A percentile compares a stretch with the other conserved stretches of the same genome.
Conservation (phyloP, 2,888 invertebrate genomes). For the Gerosis bhagava region DNA sequence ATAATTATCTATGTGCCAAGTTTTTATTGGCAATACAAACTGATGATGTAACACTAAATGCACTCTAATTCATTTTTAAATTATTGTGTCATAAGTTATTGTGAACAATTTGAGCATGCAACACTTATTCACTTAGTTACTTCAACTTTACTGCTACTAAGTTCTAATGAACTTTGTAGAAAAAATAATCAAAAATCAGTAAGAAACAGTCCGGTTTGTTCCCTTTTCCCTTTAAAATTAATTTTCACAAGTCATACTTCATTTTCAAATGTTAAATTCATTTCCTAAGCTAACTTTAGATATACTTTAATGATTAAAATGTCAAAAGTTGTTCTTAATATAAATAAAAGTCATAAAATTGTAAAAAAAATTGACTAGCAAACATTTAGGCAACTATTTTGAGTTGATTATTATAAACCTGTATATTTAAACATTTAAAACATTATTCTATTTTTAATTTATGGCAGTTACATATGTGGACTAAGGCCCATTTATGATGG, state of each 20-base stretch:
- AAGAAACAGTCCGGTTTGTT: constrained; percentile 10
- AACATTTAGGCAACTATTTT: constrained; percentile 10
- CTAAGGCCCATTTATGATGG: constrained; percentile 45
- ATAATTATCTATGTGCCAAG: too few species aligned
- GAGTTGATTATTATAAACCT: constrained; percentile 5
- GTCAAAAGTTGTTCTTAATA: too few species aligned
- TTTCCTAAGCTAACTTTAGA: too few species aligned
- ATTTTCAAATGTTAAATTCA: neutral
- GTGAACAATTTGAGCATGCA: constrained; percentile 16
- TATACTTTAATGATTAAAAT: too few species aligned
- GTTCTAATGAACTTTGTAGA: constrained; percentile 13
- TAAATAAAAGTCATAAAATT: constrained; percentile 4
- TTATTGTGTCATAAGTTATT: too few species aligned
- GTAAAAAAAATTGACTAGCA: constrained; percentile 15
- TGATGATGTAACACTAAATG: too few species aligned
- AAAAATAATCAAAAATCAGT: too few species aligned
- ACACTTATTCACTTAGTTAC: constrained; percentile 6
- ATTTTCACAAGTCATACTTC: neutral
- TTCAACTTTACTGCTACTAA: constrained; percentile 5
- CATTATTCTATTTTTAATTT: constrained; percentile 13
- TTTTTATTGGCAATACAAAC: too few species aligned
- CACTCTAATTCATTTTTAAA: too few species aligned
- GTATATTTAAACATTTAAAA: neutral
- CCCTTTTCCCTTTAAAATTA: constrained; percentile 9
- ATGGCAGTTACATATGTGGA: constrained; percentile 33